Evolutionary conservation across 2,888 invertebrate genomes (phyloP).

Genomic region (Acronicta alni): DNA sequence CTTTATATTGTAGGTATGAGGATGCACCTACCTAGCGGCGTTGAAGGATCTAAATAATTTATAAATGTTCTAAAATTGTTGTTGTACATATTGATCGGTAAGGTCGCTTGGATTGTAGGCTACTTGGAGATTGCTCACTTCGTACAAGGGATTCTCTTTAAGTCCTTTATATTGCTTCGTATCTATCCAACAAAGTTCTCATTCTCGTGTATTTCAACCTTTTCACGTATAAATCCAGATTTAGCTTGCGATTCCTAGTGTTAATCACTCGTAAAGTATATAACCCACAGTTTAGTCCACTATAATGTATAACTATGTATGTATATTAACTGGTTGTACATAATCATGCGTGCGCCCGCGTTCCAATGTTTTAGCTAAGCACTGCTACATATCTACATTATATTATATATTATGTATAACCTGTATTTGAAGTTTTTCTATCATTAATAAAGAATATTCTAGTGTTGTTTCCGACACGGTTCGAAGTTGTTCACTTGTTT

Average conservation of each 20-base stretch:
- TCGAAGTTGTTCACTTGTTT: slow-evolving; percentile 88
- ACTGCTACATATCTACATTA: slow-evolving; percentile 86
- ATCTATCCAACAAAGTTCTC: slow-evolving; percentile 76
- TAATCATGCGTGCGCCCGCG: slow-evolving; percentile 76
- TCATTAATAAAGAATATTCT: slow-evolving; percentile 83
- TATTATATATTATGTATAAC: slow-evolving; percentile 68
- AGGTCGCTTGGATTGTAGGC: slow-evolving; percentile 84
- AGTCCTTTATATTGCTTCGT: slow-evolving; percentile 86
- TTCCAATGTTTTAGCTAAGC: slow-evolving; percentile 79
- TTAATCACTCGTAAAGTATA: slow-evolving; percentile 75
- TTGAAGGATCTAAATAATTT: slow-evolving; percentile 62
- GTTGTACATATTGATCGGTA: slow-evolving; percentile 82
- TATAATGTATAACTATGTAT: slow-evolving; percentile 68
- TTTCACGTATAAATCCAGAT: slow-evolving; percentile 80
- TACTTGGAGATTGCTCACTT: slow-evolving; percentile 86
- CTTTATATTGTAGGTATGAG: slow-evolving; percentile 52
- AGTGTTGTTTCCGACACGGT: slow-evolving; percentile 85
- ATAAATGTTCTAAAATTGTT: slow-evolving; percentile 76
- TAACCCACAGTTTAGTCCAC: slow-evolving; percentile 75
- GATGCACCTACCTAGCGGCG: slow-evolving; percentile 56
- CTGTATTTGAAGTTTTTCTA: slow-evolving; percentile 84
- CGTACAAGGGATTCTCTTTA: slow-evolving; percentile 87
- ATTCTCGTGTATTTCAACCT: slow-evolving; percentile 76
- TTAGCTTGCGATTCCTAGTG: slow-evolving; percentile 85
- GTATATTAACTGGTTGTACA: slow-evolving; percentile 79